A percentile compares a stretch with the other conserved stretches of the same genome.
Evolutionary conservation across 2,113 vertebrate genomes (phyloP).

Genomic region (Coregonus clupeaformis): DNA sequence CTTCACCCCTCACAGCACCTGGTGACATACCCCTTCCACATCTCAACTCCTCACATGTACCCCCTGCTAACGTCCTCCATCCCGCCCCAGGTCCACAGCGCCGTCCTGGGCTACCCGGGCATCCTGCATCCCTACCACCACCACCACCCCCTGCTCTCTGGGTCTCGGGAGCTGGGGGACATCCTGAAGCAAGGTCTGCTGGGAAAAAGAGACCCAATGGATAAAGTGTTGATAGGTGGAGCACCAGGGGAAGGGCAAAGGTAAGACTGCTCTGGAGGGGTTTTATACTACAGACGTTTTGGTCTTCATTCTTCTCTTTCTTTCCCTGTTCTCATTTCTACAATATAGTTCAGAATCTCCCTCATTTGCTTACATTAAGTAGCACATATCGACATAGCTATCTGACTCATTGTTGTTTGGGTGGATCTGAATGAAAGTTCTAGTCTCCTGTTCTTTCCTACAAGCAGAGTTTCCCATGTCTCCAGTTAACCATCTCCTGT

Average conservation of each 20-base stretch:
- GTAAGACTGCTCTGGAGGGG: slow-evolving; percentile 37
- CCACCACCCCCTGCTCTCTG: slow-evolving; percentile 37
- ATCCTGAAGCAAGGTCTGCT: slow-evolving; percentile 52
- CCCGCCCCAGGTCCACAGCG: slow-evolving; percentile 40
- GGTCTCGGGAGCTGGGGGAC: slow-evolving; percentile 31
- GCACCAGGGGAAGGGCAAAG: slow-evolving; percentile 37
- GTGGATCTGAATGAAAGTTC: slow-evolving; percentile 34
- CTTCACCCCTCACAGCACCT: slow-evolving; percentile 49
- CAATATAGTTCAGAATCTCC: slow-evolving; percentile 41
- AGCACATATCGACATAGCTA: background rate
- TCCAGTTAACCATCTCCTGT: slow-evolving; percentile 53
- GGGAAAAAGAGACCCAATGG: slow-evolving; percentile 43
- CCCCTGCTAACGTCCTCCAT: slow-evolving; percentile 49
- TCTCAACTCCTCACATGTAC: slow-evolving; percentile 47
- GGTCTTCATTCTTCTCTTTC: slow-evolving; percentile 32
- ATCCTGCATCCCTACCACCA: slow-evolving; percentile 54
- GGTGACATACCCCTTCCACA: slow-evolving; percentile 55
- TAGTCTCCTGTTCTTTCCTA: slow-evolving; percentile 62
- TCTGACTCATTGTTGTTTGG: slow-evolving; percentile 62
- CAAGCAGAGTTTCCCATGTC: slow-evolving; percentile 54
- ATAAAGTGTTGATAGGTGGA: slow-evolving; percentile 1
- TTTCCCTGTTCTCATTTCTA: slow-evolving; percentile 42
- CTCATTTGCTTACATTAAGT: slow-evolving; percentile 49
- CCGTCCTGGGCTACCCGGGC: slow-evolving; percentile 42
- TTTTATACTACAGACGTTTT: background rate